phyloP scores from a whole-genome alignment of 2,888 invertebrate species.

The Caenorhabditis wallacei region DNA sequence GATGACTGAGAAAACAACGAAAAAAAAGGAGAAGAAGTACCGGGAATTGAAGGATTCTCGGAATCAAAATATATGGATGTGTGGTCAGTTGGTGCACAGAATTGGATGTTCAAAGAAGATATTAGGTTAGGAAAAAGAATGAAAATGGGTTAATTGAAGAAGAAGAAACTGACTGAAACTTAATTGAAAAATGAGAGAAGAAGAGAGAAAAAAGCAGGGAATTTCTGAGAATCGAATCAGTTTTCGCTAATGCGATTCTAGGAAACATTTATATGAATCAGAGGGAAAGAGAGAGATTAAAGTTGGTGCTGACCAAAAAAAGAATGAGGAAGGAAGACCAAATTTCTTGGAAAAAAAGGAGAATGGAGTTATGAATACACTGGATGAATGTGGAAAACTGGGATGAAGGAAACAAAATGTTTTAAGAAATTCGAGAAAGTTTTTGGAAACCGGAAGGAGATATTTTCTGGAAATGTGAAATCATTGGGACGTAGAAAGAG shows the following conservation, averaged over 20 bases:
- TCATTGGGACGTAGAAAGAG: no score
- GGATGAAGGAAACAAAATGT: background rate
- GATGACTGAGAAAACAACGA: constrained; percentile 40
- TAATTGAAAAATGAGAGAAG: constrained; percentile 2
- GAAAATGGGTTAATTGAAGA: background rate
- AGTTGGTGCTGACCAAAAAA: background rate
- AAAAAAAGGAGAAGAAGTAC: constrained; percentile 28
- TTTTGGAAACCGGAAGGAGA: no score
- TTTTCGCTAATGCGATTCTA: constrained; percentile 19
- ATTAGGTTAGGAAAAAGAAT: background rate
- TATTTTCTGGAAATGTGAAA: no score
- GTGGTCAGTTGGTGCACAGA: constrained; percentile 20
- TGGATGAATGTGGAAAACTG: background rate
- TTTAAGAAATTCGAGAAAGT: no score
- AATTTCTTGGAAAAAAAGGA: background rate
- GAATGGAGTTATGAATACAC: background rate
- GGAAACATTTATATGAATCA: constrained; percentile 8
- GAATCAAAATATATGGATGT: constrained; percentile 21
- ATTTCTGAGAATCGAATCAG: constrained; percentile 11
- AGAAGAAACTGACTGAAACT: background rate
- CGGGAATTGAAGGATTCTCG: constrained; percentile 27
- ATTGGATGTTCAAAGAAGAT: constrained; percentile 32
- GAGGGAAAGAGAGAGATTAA: background rate
- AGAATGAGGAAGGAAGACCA: background rate
- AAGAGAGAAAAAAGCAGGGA: background rate